Evolutionary conservation across 2,888 invertebrate genomes (phyloP).

Genomic region (Quadroppia sp.): DNA sequence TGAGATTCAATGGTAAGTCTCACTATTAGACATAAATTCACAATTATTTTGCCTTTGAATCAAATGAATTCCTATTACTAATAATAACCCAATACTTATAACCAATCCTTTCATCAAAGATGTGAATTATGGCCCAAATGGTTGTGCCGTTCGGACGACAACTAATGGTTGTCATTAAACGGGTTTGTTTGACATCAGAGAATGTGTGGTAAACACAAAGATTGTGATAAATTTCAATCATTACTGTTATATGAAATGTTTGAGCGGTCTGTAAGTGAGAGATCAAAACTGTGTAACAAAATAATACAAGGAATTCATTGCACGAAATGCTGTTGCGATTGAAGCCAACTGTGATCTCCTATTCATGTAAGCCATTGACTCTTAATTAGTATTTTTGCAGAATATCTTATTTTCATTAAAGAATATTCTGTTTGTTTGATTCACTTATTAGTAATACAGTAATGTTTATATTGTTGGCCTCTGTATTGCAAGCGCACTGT

Average conservation of each 20-base stretch:
- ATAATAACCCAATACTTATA: slow-evolving; percentile 1
- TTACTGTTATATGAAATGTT: background rate
- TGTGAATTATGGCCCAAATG: background rate
- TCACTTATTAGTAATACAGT: too few species aligned
- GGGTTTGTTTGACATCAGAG: background rate
- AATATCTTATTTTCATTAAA: too few species aligned
- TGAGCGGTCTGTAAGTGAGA: slow-evolving; percentile 1
- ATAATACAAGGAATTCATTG: background rate
- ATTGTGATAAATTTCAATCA: background rate
- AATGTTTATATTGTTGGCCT: background rate
- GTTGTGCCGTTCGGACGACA: background rate
- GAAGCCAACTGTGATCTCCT: too few species aligned
- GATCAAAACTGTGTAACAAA: background rate
- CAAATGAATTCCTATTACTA: background rate
- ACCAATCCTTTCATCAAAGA: background rate
- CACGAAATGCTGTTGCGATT: too few species aligned
- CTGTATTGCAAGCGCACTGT: background rate
- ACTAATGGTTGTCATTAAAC: background rate
- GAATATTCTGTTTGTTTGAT: too few species aligned
- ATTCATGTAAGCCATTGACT: background rate
- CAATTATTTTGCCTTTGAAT: background rate
- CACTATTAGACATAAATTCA: background rate
- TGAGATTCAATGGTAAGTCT: background rate
- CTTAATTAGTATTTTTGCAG: too few species aligned
- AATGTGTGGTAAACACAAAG: slow-evolving; percentile 6